These are phyloP conservation scores for Trachelus stipa DNA, from an alignment of 2,888 invertebrate species.

Conservation along the genomic window DNA sequence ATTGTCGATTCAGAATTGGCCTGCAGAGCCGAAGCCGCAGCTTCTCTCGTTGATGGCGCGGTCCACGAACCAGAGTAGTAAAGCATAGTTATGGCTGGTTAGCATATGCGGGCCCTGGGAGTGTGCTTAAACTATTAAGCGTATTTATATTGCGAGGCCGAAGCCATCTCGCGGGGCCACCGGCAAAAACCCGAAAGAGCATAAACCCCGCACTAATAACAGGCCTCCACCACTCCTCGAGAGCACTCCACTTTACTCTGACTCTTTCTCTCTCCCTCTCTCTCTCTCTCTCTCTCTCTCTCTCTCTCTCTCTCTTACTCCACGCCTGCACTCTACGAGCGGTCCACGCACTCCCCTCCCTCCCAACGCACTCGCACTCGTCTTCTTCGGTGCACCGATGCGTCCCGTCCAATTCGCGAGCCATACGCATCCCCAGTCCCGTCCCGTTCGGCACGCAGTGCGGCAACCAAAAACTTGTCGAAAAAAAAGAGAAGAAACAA, in stretches of 20 bases:
- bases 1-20: neutral
- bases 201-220: slow-evolving; percentile 66
- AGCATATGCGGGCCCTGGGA: slow-evolving; percentile 57
- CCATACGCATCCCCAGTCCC: neutral
- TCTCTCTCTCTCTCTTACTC: neutral
- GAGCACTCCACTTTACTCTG: slow-evolving; percentile 45
- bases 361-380: neutral
- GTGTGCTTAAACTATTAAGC: slow-evolving; percentile 66
- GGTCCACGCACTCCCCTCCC: too few species aligned
- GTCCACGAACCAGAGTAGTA: slow-evolving; percentile 52
- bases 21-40: slow-evolving; percentile 24
- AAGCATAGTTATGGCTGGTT: slow-evolving; percentile 64
- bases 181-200: slow-evolving; percentile 64
- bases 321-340: too few species aligned
- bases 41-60: slow-evolving; percentile 24
- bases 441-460: neutral
- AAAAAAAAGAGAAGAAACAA: neutral
- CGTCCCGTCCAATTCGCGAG: neutral
- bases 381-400: neutral
- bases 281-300: slow-evolving; percentile 21
- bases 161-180: slow-evolving; percentile 57
- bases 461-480: neutral
- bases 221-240: slow-evolving; percentile 57
- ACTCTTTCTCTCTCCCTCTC: slow-evolving; percentile 14
- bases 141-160: slow-evolving; percentile 65